A percentile compares a stretch with the other conserved stretches of the same genome.
Evolutionary conservation across 2,888 invertebrate species (phyloP).

Genomic region (Stenurella melanura): DNA sequence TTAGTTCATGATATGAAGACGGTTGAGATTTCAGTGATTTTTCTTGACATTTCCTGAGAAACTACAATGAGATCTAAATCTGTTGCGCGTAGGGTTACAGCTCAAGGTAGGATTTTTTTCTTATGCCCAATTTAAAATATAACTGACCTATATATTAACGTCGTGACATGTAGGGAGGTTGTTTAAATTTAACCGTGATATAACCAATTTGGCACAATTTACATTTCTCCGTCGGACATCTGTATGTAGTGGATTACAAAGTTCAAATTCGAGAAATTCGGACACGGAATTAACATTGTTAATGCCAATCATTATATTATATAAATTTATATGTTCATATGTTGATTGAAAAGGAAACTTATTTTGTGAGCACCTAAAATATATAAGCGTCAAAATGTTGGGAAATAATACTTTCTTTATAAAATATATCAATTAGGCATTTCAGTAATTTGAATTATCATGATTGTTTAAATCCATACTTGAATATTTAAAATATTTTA

Average conservation of each 20-base stretch:
- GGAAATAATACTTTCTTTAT: too few relatives aligned
- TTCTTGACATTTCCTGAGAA: conserved; percentile 49
- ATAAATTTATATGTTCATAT: too few relatives aligned
- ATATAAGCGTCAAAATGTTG: too few relatives aligned
- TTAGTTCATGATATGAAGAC: conserved; percentile 65
- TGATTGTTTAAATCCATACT: too few relatives aligned
- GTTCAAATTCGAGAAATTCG: too few relatives aligned
- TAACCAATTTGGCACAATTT: neutral
- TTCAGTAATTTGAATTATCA: too few relatives aligned
- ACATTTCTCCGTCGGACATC: neutral
- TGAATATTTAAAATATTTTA: too few relatives aligned
- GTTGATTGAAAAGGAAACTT: too few relatives aligned
- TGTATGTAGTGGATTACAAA: neutral
- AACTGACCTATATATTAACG: neutral
- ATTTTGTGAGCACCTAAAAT: too few relatives aligned
- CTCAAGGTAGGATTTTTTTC: conserved; percentile 77
- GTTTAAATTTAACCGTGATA: conserved; percentile 1
- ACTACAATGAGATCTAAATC: conserved; percentile 83
- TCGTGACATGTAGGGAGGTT: neutral
- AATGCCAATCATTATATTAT: too few relatives aligned
- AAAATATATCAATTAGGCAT: too few relatives aligned
- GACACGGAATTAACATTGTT: too few relatives aligned
- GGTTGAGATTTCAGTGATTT: conserved; percentile 53
- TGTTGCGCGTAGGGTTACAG: conserved; percentile 81
- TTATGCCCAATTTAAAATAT: conserved; percentile 34